These are phyloP conservation scores for Parnassius apollo DNA, from an alignment of 2,888 invertebrate species.

Conservation along the genomic window DNA sequence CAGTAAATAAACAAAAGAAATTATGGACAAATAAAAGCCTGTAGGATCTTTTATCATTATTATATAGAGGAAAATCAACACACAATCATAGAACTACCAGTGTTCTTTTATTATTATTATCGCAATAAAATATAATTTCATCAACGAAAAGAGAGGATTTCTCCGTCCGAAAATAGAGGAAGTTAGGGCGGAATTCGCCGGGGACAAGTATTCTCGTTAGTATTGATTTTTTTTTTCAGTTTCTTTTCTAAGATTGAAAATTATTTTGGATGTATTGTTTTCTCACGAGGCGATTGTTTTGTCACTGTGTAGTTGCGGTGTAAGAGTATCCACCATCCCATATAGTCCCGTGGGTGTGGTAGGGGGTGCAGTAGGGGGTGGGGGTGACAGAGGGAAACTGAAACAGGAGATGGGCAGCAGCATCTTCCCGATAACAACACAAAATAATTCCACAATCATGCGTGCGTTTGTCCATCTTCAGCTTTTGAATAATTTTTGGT, in stretches of 20 bases:
- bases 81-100: conserved; percentile 18
- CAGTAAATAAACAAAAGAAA: too few relatives aligned
- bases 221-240: conserved; percentile 16
- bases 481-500: too few relatives aligned
- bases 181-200: conserved; percentile 5
- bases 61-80: conserved; percentile 5
- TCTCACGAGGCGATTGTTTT: too few relatives aligned
- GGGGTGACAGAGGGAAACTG: too few relatives aligned
- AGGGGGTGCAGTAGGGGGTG: too few relatives aligned
- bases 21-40: neutral
- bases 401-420: too few relatives aligned
- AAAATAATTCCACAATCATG: too few relatives aligned
- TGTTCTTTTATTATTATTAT: conserved; percentile 21
- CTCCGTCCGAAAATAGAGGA: conserved; percentile 17
- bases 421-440: too few relatives aligned
- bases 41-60: conserved; percentile 9
- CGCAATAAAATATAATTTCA: conserved; percentile 24
- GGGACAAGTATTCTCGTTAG: conserved; percentile 13
- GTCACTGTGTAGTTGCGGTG: too few relatives aligned
- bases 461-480: too few relatives aligned
- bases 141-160: conserved; percentile 19
- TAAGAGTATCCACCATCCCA: too few relatives aligned
- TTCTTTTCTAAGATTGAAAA: conserved; percentile 13
- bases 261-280: conserved; percentile 3
- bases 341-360: too few relatives aligned